Evolutionary conservation across 2,888 invertebrate species (phyloP), one percentile per base, ranked within the genome.

Genomic region (Sarcophaga variegata): DNA sequence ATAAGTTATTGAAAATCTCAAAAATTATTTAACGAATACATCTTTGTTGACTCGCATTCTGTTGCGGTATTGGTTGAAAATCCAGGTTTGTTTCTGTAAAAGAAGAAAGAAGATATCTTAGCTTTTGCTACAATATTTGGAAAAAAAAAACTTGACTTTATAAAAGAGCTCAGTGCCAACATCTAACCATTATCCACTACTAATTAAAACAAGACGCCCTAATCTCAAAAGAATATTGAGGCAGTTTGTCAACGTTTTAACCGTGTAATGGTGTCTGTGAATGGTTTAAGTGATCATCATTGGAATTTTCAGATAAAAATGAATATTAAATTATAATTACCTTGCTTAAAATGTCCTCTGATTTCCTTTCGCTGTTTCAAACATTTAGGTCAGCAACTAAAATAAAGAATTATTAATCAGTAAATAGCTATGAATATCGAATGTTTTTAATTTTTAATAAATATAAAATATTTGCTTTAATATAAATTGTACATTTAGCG

Each of bases 211-310:
- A 89, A 89, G 90, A 90, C 91, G 88, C 89, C 62, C 91, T 81
- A 80, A 89, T 89, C 89, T 82, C 91, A 92, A 92, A 92, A 92
- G 85, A 91, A 92, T 92, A 92, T 92, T 92, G 91, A 77, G 91
- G 89, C 83, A 89, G 92, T 81, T 90, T 89, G 88, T 86, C 91
- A 84, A 49, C 60, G 89, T 88, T 88, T 81, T 85, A 82, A 89
- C 90, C 76, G 89, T 91, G 89, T 90, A 91, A 90, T 91, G 89
- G 88, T 88, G 92, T 92, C 92, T 92, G 92, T 91, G 92, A 92
- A 92, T 92, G 92, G 91, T 91, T 92, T 92, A 92, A 81, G 88
- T 88, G 78, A 88, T 92, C 92, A 92, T 92, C 92, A 92, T 89
- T 60, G 64, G 59, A 78, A 71, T 47, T 49, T 37, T 37, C 37